Base-by-base conservation (phyloP, 2,888 invertebrate genomes). In the Byasa hedistus region DNA sequence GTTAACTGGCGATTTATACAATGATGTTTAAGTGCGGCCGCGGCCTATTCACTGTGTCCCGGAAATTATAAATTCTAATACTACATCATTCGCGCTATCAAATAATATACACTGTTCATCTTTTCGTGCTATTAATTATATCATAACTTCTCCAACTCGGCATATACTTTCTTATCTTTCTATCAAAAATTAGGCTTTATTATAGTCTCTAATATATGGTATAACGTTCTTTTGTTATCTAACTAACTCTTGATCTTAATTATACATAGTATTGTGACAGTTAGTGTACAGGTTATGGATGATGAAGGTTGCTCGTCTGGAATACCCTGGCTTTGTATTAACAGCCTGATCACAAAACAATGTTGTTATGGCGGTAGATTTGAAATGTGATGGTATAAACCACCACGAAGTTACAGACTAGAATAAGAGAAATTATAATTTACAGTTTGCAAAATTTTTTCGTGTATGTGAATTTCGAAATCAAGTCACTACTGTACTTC, bases 61-160 rank as follows among this genome's bases (percentile, higher is more conserved):
- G 52, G 52, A 52, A 52, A 52, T 21, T 21, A 52, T 52, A 52
- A 52, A 52, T 52, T 56, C 56, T 56, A 7, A 22, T 56, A 7
- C 17, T 22, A 24, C 19, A 23, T 24, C 56, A 27, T 52, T 52
- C 21, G 21, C 19, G n/a, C 52, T 52, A 22, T 52, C 19, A 52
- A 21, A 22, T 21, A 52, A 21, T 21, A 21, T 52, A 52, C 21
- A 1, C 3, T 15, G 44, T 17, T 17, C 3, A 19, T 44, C 44
- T 44, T 15, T 44, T 44, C 19, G 4, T 44, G 44, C 15, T 44
- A 15, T 44, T 1, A 17, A 44, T 17, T 44, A 17, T 4, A 17
- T 44, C 17, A 44, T 19, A 44, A 17, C 19, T 44, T 0, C 17
- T 19, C 44, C 17, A 44, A 44, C 12, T 12, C 4, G 17, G 17